phyloP scores from a whole-genome alignment of 2,113 vertebrate species.

The Phainopepla nitens region DNA sequence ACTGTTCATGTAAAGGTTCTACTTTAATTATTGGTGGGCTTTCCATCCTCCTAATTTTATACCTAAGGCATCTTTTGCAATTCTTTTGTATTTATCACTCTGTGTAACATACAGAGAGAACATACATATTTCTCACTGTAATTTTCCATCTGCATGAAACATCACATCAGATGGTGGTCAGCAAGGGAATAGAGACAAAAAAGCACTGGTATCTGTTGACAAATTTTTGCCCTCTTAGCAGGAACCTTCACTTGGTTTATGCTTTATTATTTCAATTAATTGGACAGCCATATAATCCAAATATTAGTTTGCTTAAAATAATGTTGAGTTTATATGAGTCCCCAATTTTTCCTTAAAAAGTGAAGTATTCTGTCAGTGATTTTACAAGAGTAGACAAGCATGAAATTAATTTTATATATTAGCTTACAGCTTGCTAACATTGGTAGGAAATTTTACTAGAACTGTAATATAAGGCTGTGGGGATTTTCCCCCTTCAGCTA shows the following conservation, averaged over 20 bases:
- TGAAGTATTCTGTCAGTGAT: slow-evolving; percentile 29
- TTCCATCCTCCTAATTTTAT: not conserved
- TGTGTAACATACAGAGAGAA: not conserved
- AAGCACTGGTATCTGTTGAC: not conserved
- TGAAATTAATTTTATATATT: slow-evolving; percentile 63
- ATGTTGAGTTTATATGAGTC: not conserved
- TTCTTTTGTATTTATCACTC: not conserved
- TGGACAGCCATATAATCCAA: not conserved
- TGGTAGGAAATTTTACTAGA: slow-evolving; percentile 28
- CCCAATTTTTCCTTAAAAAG: slow-evolving; percentile 32
- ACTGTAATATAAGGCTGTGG: slow-evolving; percentile 15
- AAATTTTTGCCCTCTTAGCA: not conserved
- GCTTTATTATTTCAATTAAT: slow-evolving; percentile 25
- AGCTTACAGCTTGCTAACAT: slow-evolving; percentile 30
- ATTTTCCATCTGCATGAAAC: not conserved
- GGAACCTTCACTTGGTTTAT: not conserved
- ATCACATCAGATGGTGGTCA: not conserved
- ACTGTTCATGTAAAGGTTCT: not conserved
- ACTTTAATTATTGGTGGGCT: slow-evolving; percentile 1
- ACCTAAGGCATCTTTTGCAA: not conserved
- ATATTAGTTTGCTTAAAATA: slow-evolving; percentile 22
- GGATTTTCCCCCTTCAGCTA: not conserved
- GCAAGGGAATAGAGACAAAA: not conserved
- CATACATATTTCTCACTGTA: not conserved
- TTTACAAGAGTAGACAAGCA: slow-evolving; percentile 61